Conservation (phyloP, 2,797 vertebrate genomes). For the Cyprinodon diabolis region DNA sequence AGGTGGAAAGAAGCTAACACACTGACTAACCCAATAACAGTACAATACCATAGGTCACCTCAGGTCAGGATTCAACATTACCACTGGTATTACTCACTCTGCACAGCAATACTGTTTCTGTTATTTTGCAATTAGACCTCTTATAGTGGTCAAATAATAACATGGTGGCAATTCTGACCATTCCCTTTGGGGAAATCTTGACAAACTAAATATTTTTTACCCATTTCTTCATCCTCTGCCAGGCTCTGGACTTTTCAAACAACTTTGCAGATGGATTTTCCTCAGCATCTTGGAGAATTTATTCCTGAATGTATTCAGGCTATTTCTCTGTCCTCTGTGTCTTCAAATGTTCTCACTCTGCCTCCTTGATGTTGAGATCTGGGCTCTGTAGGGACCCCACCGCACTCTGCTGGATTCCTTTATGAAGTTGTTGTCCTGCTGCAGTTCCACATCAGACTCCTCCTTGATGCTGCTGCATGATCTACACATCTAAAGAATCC, state of each 20-base stretch:
- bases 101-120: background rate
- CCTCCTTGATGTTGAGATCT: constrained; percentile 7
- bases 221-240: background rate
- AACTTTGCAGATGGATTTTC: background rate
- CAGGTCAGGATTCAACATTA: background rate
- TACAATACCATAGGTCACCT: background rate
- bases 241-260: constrained; percentile 9
- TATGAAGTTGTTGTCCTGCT: constrained; percentile 18
- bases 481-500: constrained; percentile 2
- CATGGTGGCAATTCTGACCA: background rate
- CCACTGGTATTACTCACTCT: background rate
- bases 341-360: constrained; percentile 6
- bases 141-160: background rate
- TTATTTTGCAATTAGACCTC: background rate
- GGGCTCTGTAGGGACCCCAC: constrained; percentile 5
- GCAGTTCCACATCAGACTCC: constrained; percentile 1
- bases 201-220: background rate
- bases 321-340: constrained; percentile 5
- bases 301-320: constrained; percentile 5
- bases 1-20: background rate
- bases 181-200: background rate
- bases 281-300: background rate
- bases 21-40: background rate
- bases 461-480: background rate
- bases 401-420: constrained; percentile 5